A percentile compares a stretch with the other conserved stretches of the same genome.
Evolutionary conservation across 2,113 vertebrate genomes (phyloP).

Genomic region (Phainopepla nitens): DNA sequence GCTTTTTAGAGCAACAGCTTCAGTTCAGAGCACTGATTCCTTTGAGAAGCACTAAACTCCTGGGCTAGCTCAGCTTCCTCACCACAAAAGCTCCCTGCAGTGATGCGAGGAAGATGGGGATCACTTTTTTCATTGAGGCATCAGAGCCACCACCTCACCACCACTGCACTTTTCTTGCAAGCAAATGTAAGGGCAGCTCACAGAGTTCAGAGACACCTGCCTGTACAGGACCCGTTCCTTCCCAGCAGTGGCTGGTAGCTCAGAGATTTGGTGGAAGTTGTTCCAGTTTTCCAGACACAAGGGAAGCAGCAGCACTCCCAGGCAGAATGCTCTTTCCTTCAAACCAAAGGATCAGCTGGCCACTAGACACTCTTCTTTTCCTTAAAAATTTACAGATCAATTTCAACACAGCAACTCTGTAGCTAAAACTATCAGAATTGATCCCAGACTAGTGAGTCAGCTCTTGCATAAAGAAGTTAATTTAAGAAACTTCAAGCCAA

Average conservation of each 20-base stretch:
- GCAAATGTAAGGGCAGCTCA: background rate
- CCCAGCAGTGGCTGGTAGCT: background rate
- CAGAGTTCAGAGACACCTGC: background rate
- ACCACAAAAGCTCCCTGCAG: background rate
- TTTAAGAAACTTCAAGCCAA: background rate
- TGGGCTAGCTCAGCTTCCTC: background rate
- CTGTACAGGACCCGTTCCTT: background rate
- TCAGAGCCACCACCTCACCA: background rate
- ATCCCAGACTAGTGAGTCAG: background rate
- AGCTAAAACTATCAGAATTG: background rate
- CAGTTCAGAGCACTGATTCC: background rate
- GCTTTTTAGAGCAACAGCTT: background rate
- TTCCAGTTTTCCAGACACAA: background rate
- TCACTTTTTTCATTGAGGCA: background rate
- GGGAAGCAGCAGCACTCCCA: background rate
- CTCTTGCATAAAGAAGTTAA: background rate
- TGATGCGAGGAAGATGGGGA: fast-evolving
- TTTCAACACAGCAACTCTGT: background rate
- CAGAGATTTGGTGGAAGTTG: background rate
- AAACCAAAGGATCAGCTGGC: background rate
- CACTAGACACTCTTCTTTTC: too few species aligned
- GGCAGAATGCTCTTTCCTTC: background rate
- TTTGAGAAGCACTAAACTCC: background rate
- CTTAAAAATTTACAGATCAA: background rate
- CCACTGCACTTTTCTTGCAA: background rate